Base-by-base conservation (phyloP, 2,797 vertebrate genomes). In the Remorina albescens region DNA sequence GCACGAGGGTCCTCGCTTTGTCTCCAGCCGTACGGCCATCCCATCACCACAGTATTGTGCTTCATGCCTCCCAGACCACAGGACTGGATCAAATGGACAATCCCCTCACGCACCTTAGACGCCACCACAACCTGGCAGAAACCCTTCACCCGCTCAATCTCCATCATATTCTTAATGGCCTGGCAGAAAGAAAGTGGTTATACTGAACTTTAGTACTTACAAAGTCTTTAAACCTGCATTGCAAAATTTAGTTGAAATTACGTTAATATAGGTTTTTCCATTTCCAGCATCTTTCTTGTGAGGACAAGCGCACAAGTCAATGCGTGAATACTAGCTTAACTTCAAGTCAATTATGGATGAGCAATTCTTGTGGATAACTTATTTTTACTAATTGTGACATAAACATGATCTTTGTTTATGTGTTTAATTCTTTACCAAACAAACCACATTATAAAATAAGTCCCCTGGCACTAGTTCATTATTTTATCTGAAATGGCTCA, bases 121-220 rank as follows among this genome's bases (percentile, higher is more conserved):
- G 97, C 96, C 61, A 99, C 96, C 30, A 99, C 96, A 0, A 97
- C 96, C 87, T 99, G 98, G 90, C 97, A 99, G 92, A 99, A 99
- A 67, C 98, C 98, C 86, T 99, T 99, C 19, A 99, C 98, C 68
- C 96, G 96, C 87, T 99, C 97, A 42, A 98, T 98, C 76, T 98
- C 97, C 95, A 99, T 98, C 97, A 99, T 98, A 84, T 98, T 97
- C 91, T 99, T 99, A 80, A 99, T 97, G 30, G 98, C 95, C 98
- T 99, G 91, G 16, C 10, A 32, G 42, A 53, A 41, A 47, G 26
- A 30, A 25, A 13, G 18, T 4, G n/a, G 15, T 18, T 4, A 67
- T 30, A 59, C 2, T 39, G 0, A 80, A 60, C 2, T n/a, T 47
- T 6, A 54, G 4, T 8, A 21, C 25, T 26, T 12, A 49, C 15